phyloP scores from a whole-genome alignment of 2,888 invertebrate species.

The Cerastis leucographa region DNA sequence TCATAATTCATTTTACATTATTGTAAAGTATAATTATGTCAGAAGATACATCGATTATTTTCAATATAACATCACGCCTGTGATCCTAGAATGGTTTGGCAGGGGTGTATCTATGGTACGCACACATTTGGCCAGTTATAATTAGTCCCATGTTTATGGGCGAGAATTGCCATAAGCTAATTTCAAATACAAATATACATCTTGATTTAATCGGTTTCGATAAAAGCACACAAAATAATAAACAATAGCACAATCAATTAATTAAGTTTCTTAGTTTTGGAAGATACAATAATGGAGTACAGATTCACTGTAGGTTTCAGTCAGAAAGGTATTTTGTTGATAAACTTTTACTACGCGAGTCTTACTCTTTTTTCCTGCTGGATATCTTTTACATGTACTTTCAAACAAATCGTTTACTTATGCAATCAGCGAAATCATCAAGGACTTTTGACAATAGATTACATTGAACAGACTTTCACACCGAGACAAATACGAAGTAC shows the following conservation, averaged over 20 bases:
- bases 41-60: background rate
- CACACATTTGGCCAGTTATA: background rate
- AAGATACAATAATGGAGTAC: constrained; percentile 35
- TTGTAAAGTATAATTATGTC: background rate
- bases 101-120: background rate
- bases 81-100: background rate
- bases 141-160: background rate
- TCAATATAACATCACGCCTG: background rate
- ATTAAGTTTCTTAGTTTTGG: constrained; percentile 40
- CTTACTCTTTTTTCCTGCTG: background rate
- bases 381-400: too few species aligned
- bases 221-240: constrained; percentile 56
- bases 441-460: background rate
- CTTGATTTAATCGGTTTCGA: constrained; percentile 59
- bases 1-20: background rate
- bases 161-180: background rate
- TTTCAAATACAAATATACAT: constrained; percentile 9
- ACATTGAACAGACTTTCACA: background rate
- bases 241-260: constrained; percentile 45
- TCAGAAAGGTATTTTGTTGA: constrained; percentile 30
- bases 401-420: background rate
- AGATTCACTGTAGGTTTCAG: constrained; percentile 31
- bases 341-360: constrained; percentile 40
- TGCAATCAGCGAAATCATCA: background rate
- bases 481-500: too few species aligned